phyloP scores from a whole-genome alignment of 2,888 invertebrate genomes.

The Drosophila neutralis region DNA sequence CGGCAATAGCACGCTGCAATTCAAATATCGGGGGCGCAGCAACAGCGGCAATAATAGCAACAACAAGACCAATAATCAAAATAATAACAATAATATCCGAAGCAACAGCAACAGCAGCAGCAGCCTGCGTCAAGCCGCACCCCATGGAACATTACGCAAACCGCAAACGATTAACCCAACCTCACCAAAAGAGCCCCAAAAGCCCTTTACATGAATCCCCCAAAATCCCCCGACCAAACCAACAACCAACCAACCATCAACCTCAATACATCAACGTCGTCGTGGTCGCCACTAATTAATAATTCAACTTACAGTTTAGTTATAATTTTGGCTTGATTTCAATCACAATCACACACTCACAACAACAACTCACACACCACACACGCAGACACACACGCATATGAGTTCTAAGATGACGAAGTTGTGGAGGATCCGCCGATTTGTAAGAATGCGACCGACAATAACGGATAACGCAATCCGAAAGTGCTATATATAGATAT shows the following conservation, averaged over 20 bases:
- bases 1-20: conserved; percentile 29
- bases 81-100: conserved; percentile 21
- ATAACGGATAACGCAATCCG: background rate
- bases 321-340: conserved; percentile 43
- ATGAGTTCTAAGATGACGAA: conserved; percentile 68
- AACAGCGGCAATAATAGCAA: conserved; percentile 27
- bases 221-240: conserved; percentile 8
- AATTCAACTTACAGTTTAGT: conserved; percentile 42
- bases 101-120: conserved; percentile 23
- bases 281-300: conserved; percentile 27
- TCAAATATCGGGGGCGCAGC: conserved; percentile 35
- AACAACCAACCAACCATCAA: conserved; percentile 20
- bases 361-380: background rate
- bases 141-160: conserved; percentile 58
- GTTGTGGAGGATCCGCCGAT: conserved; percentile 51
- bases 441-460: conserved; percentile 23
- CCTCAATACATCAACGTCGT: conserved; percentile 7
- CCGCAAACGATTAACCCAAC: conserved; percentile 29
- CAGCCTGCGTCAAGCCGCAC: conserved; percentile 43
- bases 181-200: conserved; percentile 17
- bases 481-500: background rate
- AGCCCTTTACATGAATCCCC: conserved; percentile 12
- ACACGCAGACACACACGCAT: background rate
- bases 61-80: conserved; percentile 23
- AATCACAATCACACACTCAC: conserved; percentile 7